Evolutionary conservation across 2,888 invertebrate species (phyloP), one percentile per base, ranked within the genome.

Genomic region (Ischnura elegans): DNA sequence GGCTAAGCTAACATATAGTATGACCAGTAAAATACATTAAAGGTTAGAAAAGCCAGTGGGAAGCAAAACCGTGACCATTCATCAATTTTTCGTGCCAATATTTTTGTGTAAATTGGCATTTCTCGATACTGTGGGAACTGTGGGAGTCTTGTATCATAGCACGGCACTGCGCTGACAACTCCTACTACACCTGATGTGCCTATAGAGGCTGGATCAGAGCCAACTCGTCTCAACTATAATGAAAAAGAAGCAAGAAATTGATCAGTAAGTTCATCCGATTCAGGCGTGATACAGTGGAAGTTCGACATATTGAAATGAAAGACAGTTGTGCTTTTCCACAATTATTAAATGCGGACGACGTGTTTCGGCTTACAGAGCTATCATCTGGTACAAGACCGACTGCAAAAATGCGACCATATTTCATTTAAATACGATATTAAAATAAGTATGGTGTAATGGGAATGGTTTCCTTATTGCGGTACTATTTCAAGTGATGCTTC

Each of bases 1-100:
- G n/a, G 10, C 45, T 90, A 90, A 43, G 90, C 90, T 25, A 90
- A 66, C 29, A 95, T 94, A 94, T 96, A 96, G 94, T 96, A 96
- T 16, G 96, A 95, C 96, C 96, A 96, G 95, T 96, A 96, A 94
- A 96, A 95, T 76, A 96, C 94, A 94, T 96, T 96, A 95, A 96
- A 96, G 66, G 96, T 94, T 85, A 95, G 95, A 94, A 96, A 96
- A 25, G 95, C 95, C 47, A 96, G 94, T 4, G 96, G 96, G 94
- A 96, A 96, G 87, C 95, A 95, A 87, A 96, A 95, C 93, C 96
- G 95, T 93, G 96, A 96, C 93, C 95, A 95, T 94, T 96, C 96
- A 95, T 96, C 96, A 87, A 96, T 96, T 93, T 95, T 95, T 61
- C 95, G 95, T 19, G 96, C 96, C 94, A 95, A 94, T 19, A 95